Evolutionary conservation across 2,888 invertebrate genomes (phyloP), one percentile per base, ranked within the genome.

Genomic region (Ditylenchus weischeri): DNA sequence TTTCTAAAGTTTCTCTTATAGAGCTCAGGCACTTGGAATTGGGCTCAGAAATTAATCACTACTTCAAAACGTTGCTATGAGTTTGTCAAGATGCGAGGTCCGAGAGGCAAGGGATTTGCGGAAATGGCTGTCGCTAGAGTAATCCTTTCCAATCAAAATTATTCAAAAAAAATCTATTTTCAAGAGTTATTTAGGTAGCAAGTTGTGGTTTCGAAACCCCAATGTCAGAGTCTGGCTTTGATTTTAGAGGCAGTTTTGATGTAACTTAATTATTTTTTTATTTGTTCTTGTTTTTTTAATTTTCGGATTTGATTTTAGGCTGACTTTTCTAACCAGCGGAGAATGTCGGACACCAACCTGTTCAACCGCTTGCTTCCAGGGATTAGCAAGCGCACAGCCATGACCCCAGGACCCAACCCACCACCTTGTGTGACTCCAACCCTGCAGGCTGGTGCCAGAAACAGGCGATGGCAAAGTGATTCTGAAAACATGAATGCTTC

Each of bases 11-110:
- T 29, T 29, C 8, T 29, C 10, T 59, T 71, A 21, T 49, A 81
- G 80, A 80, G 78, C 4, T 78, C 81, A 5, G 76, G 77, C n/a
- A 78, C 77, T 2, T 83, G 83, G 83, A 75, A 77, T 29, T 83
- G 83, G 83, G 79, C 83, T 8, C 82, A 80, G 66, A 78, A 78
- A 68, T 68, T 80, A 68, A 74, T 83, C 48, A 69, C 62, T 50
- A 54, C 68, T 19, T 29, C 54, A 64, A 71, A 76, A 63, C 91
- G 91, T 84, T 88, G 95, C 66, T 91, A 95, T 83, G 96, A 98
- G 86, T 98, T 95, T 86, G 94, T 98, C 61, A 88, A 93, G 70
- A 93, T 98, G 93, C 91, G 94, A 85, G 96, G 96, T 18, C 96
- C 96, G 18, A 90, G 90, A 83, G 93, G 92, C 19, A 81, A 78